phyloP scores from a whole-genome alignment of 2,888 invertebrate species.

The Oligia latruncula region DNA sequence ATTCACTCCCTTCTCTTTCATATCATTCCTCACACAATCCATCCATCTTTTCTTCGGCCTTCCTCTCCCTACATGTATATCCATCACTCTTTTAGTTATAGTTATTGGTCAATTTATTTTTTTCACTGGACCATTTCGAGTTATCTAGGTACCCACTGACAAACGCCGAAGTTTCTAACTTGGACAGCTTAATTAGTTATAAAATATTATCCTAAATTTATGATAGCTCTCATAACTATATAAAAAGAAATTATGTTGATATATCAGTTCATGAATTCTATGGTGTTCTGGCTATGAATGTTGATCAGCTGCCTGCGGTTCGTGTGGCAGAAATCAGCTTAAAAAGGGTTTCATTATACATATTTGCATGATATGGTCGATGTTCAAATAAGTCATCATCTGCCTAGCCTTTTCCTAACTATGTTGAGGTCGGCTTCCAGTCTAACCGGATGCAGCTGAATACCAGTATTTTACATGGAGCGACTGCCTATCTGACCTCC shows the following conservation, averaged over 20 bases:
- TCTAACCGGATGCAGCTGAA: too few species aligned
- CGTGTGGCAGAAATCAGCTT: neutral
- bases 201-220: constrained; percentile 78
- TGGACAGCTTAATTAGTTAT: constrained; percentile 42
- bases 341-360: neutral
- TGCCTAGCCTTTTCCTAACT: too few species aligned
- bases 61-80: too few species aligned
- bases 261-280: constrained; percentile 78
- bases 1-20: too few species aligned
- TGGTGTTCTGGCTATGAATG: constrained; percentile 13
- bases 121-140: neutral
- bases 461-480: too few species aligned
- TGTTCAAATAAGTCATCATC: neutral
- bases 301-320: constrained; percentile 18
- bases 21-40: too few species aligned
- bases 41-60: too few species aligned
- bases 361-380: neutral
- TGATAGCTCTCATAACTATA: constrained; percentile 72
- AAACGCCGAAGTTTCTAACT: constrained; percentile 26
- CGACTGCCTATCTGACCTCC: too few species aligned
- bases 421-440: too few species aligned
- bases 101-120: neutral
- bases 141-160: neutral
- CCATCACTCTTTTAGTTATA: too few species aligned
- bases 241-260: constrained; percentile 81